Evolutionary conservation across 2,888 invertebrate genomes (phyloP).

Genomic region (Pterostichus madidus): DNA sequence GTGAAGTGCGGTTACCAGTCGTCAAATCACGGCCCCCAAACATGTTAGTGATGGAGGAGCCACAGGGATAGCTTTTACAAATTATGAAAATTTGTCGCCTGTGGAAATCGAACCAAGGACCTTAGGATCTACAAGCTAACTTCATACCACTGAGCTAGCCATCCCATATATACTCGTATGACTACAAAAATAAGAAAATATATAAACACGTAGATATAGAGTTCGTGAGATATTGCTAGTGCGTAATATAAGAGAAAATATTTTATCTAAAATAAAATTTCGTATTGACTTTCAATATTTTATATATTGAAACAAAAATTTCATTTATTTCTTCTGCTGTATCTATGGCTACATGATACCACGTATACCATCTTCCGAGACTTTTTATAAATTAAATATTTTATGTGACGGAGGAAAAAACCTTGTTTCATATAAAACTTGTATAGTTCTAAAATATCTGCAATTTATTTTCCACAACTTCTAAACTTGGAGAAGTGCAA

Average conservation of each 20-base stretch:
- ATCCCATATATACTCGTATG: no score
- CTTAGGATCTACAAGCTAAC: no score
- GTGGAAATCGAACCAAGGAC: no score
- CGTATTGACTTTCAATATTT: conserved; percentile 53
- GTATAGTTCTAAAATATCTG: conserved; percentile 21
- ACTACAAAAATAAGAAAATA: neutral
- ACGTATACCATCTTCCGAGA: conserved; percentile 11
- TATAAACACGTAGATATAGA: neutral
- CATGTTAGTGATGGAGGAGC: no score
- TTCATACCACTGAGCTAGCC: no score
- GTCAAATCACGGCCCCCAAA: no score
- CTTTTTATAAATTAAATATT: conserved; percentile 42
- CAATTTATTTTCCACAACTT: conserved; percentile 29
- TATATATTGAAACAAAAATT: conserved; percentile 55
- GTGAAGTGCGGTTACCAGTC: no score
- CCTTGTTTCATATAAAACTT: conserved; percentile 20
- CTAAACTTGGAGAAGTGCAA: conserved; percentile 3
- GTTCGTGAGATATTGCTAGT: neutral
- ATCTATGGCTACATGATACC: conserved; percentile 38
- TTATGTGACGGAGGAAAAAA: conserved; percentile 24
- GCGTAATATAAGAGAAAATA: conserved; percentile 7
- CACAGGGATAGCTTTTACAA: no score
- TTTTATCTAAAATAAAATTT: conserved; percentile 49
- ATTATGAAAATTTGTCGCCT: no score
- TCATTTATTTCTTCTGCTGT: conserved; percentile 41